phyloP scores from a whole-genome alignment of 2,797 vertebrate genomes.

The Acanthurus lineatus region DNA sequence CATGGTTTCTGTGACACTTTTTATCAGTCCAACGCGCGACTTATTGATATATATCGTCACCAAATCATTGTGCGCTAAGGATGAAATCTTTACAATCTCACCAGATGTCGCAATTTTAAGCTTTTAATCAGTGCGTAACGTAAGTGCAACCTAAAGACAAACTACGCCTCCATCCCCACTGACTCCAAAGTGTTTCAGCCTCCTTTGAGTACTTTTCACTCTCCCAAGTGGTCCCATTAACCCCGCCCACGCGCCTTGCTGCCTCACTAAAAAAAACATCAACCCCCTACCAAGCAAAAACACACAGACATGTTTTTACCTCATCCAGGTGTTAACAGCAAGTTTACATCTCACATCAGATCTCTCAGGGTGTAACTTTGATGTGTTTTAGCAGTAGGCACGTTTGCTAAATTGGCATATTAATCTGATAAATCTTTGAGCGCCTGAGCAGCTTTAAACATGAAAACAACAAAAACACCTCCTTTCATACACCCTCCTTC shows the following conservation, averaged over 20 bases:
- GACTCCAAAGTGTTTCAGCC: slow-evolving; percentile 53
- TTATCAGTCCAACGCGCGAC: slow-evolving; percentile 10
- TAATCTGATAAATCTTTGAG: neutral
- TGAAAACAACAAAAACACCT: neutral
- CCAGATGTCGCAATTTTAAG: neutral
- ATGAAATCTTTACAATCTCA: neutral
- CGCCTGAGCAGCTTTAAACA: slow-evolving; percentile 17
- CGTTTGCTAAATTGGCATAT: slow-evolving; percentile 11
- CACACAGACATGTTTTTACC: slow-evolving; percentile 49
- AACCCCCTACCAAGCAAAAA: slow-evolving; percentile 50
- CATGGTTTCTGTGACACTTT: slow-evolving; percentile 71
- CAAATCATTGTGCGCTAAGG: slow-evolving; percentile 39
- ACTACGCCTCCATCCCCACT: slow-evolving; percentile 53
- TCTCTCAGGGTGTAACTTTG: neutral
- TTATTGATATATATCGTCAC: slow-evolving; percentile 17
- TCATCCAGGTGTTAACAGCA: slow-evolving; percentile 54
- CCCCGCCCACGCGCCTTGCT: slow-evolving; percentile 72
- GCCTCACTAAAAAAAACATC: slow-evolving; percentile 70
- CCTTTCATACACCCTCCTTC: neutral
- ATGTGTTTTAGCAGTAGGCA: neutral
- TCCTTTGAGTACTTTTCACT: slow-evolving; percentile 73
- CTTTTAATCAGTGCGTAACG: slow-evolving; percentile 4
- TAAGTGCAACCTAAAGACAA: slow-evolving; percentile 10
- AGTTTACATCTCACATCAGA: slow-evolving; percentile 40
- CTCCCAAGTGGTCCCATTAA: slow-evolving; percentile 67